phyloP scores from a whole-genome alignment of 2,888 invertebrate species.

The Catonia carolina region DNA sequence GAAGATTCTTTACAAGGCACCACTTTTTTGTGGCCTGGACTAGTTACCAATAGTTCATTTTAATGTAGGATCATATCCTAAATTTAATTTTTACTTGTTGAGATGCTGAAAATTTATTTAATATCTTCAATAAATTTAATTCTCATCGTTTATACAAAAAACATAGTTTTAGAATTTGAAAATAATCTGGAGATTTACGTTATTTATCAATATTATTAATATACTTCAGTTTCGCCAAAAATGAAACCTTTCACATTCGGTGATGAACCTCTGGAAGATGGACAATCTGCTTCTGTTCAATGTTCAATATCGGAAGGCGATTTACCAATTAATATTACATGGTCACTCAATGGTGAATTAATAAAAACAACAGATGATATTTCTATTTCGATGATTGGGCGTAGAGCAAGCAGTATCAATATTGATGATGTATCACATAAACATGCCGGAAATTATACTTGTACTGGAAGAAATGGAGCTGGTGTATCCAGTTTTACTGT shows the following conservation, averaged over 20 bases:
- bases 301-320: conserved; percentile 41
- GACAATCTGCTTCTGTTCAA: conserved; percentile 38
- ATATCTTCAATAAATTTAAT: too few species aligned
- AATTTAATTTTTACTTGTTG: too few species aligned
- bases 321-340: conserved; percentile 44
- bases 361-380: conserved; percentile 36
- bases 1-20: too few species aligned
- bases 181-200: too few species aligned
- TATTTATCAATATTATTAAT: too few species aligned
- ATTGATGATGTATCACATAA: conserved; percentile 34
- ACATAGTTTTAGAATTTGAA: too few species aligned
- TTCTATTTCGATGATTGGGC: conserved; percentile 38
- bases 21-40: too few species aligned
- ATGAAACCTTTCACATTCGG: conserved; percentile 42
- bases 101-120: too few species aligned
- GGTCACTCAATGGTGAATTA: conserved; percentile 46
- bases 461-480: conserved; percentile 40
- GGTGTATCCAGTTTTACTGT: conserved; percentile 39
- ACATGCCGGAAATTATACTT: conserved; percentile 42
- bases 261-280: conserved; percentile 40
- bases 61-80: too few species aligned
- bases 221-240: conserved; percentile 41
- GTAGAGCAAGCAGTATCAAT: conserved; percentile 37
- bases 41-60: too few species aligned
- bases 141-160: too few species aligned